Evolutionary conservation across 2,888 invertebrate species (phyloP), one percentile per base, ranked within the genome.

Genomic region (Calliscelio sp.): DNA sequence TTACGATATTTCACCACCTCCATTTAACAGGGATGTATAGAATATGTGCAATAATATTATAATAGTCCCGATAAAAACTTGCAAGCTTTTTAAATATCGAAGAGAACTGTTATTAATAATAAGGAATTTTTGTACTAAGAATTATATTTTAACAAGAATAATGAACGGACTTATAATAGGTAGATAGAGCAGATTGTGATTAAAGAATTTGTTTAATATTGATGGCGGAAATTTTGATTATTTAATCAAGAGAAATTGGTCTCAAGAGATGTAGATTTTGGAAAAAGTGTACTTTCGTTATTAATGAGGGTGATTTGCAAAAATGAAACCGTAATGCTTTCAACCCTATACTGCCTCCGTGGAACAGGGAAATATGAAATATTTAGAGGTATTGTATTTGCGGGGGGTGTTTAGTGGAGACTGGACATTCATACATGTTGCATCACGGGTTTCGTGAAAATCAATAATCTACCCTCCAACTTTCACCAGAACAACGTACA

Each of bases 1-100:
- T 91, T 91, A 88, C 91, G 86, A 87, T 90, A 87, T 88, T 86
- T 81, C 83, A 85, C 88, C 90, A 91, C 89, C 91, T 91, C 88
- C 87, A 83, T 41, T 79, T 88, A 92, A 87, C 90, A 92, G 92
- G 92, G 88, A 85, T 84, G 66, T 86, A 92, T 91, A 73, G 5
- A 41, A 10, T 55, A n/a, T 5, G 59, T 55, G 63, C 61, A 79
- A 75, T 55, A 28, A 20, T 46, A 59, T 51, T 28, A 57, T n/a
- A n/a, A n/a, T n/a, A n/a, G n/a, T n/a, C n/a, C n/a, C n/a, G n/a
- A n/a, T n/a, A n/a, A n/a, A 66, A 24, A 16, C 35, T 61, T n/a
- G 7, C 4, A 28, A 46, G 28, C 24, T 24, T 28, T 65, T 46
- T 7, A n/a, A n/a, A n/a, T n/a, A n/a, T n/a, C n/a, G n/a, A n/a